phyloP scores from a whole-genome alignment of 2,797 vertebrate genomes.

The Columba guinea region DNA sequence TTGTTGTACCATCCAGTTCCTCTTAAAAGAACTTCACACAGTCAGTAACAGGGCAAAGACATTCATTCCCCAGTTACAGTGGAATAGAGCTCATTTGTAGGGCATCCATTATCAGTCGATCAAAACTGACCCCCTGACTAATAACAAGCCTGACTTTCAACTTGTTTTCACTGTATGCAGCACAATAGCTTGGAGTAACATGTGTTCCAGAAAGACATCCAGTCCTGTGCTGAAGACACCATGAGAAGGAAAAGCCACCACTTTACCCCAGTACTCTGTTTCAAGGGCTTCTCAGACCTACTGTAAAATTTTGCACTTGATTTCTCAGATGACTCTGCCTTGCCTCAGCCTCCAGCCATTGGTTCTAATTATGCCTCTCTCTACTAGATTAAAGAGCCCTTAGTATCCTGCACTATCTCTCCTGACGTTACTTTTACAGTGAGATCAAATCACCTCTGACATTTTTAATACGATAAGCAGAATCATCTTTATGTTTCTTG shows the following conservation, averaged over 20 bases:
- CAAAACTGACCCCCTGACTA: background rate
- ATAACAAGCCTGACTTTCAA: background rate
- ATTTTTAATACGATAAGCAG: slow-evolving; percentile 19
- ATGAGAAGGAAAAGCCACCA: background rate
- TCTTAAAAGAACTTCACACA: background rate
- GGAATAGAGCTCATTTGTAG: background rate
- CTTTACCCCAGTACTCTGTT: background rate
- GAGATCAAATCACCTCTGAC: slow-evolving; percentile 47
- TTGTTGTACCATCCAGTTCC: background rate
- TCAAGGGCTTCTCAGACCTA: background rate
- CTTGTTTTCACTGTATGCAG: background rate
- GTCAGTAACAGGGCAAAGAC: background rate
- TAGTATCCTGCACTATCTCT: slow-evolving; percentile 8
- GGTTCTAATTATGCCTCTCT: slow-evolving; percentile 45
- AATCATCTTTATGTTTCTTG: slow-evolving; percentile 19
- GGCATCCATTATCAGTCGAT: background rate
- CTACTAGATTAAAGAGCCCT: slow-evolving; percentile 40
- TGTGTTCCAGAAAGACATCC: background rate
- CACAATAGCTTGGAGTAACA: background rate
- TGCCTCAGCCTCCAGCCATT: slow-evolving; percentile 38
- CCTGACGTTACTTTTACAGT: slow-evolving; percentile 14
- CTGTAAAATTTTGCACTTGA: background rate
- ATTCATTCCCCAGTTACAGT: background rate
- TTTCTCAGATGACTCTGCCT: slow-evolving; percentile 34
- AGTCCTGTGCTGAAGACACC: background rate